Conservation (phyloP, 2,113 vertebrate species). For the Pavo muticus region DNA sequence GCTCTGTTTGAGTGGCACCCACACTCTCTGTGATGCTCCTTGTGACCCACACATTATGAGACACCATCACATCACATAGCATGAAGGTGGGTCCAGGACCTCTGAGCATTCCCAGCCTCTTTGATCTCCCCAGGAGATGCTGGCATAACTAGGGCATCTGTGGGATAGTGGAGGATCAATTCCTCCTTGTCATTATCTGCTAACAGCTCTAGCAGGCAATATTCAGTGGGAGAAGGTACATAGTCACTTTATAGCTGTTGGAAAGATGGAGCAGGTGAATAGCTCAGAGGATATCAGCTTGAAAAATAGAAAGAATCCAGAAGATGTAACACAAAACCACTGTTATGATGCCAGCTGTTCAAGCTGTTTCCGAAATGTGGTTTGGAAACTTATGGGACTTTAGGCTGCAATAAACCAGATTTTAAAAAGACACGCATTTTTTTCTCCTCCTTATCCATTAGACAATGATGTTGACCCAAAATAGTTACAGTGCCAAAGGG, state of each 20-base stretch:
- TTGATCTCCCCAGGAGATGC: neutral
- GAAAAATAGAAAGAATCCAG: neutral
- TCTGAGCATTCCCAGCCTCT: fast-evolving
- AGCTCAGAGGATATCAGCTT: neutral
- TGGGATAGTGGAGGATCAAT: neutral
- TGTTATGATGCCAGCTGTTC: neutral
- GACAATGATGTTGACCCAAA: neutral
- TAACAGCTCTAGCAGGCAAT: neutral
- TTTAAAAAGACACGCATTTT: neutral
- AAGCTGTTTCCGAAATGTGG: neutral
- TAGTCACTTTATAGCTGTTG: neutral
- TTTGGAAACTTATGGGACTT: neutral
- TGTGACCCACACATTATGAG: fast-evolving
- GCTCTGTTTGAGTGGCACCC: neutral
- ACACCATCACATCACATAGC: fast-evolving
- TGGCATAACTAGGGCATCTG: neutral
- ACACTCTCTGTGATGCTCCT: too few species aligned
- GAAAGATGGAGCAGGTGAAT: neutral
- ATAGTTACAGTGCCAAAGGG: neutral
- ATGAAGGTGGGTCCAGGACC: fast-evolving
- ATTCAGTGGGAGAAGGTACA: neutral
- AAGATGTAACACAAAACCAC: neutral
- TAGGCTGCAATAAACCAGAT: neutral
- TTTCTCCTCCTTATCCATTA: neutral
- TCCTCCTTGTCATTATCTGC: neutral